Evolutionary conservation across 1,140 invertebrate species (phyloP).

Genomic region (Melipona quadrifasciata): DNA sequence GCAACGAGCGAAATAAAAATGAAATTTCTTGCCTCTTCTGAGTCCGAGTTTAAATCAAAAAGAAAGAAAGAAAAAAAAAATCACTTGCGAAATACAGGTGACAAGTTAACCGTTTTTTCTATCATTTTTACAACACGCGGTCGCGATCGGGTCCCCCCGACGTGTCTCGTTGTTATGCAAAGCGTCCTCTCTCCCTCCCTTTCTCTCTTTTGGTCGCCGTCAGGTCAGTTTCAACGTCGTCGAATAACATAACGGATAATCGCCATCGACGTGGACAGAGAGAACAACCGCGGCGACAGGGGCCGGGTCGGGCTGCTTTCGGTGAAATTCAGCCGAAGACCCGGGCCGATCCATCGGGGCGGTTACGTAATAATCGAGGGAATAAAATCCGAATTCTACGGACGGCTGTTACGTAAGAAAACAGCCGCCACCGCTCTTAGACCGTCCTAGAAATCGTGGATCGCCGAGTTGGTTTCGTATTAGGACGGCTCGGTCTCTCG

Average conservation of each 20-base stretch:
- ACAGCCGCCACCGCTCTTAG: conserved; percentile 31
- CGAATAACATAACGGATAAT: background rate
- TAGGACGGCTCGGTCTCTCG: conserved; percentile 35
- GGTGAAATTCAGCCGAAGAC: conserved; percentile 40
- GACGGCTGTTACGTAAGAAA: conserved; percentile 52
- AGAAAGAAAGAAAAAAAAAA: background rate
- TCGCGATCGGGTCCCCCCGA: background rate
- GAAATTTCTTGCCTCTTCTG: no score
- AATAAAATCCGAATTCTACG: conserved; percentile 61
- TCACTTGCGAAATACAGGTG: background rate
- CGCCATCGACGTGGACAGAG: conserved; percentile 9
- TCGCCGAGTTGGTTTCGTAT: conserved; percentile 30
- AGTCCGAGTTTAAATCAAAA: no score
- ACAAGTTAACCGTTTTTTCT: background rate
- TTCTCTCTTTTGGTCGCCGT: background rate
- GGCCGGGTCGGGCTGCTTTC: conserved; percentile 7
- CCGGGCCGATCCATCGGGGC: background rate
- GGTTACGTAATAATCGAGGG: conserved; percentile 51
- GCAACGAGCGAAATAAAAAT: no score
- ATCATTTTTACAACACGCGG: background rate
- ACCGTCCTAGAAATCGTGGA: conserved; percentile 51
- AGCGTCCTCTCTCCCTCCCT: background rate
- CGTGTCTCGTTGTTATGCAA: conserved; percentile 26
- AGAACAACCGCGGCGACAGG: background rate
- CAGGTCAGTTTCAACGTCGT: background rate